These are phyloP conservation scores for Chrysodeixis includens DNA, from an alignment of 2,888 invertebrate genomes.

Conservation along the genomic window DNA sequence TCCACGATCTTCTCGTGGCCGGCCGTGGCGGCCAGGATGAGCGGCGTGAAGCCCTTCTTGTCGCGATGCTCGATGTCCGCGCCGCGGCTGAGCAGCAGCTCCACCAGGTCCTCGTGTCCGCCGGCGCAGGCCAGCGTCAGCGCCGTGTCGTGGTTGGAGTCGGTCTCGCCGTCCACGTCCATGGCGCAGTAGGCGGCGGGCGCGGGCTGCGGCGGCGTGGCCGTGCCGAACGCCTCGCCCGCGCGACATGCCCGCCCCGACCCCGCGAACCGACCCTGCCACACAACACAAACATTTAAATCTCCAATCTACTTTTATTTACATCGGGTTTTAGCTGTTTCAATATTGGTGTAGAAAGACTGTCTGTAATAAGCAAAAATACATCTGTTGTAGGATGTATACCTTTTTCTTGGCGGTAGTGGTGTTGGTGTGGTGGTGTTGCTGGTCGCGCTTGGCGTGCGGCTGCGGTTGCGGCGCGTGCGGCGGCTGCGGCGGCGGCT, in stretches of 20 bases:
- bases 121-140: slow-evolving; percentile 99
- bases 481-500: slow-evolving; percentile 34
- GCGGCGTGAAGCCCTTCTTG: slow-evolving; percentile 99
- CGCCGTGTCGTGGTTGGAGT: slow-evolving; percentile 99
- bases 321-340: neutral
- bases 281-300: slow-evolving; percentile 8
- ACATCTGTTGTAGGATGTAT: slow-evolving; percentile 18
- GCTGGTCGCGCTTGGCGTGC: slow-evolving; percentile 80
- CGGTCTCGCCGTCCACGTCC: slow-evolving; percentile 99
- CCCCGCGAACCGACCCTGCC: slow-evolving; percentile 74
- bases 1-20: slow-evolving; percentile 95
- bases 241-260: slow-evolving; percentile 63
- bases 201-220: slow-evolving; percentile 81
- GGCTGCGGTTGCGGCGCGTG: slow-evolving; percentile 64
- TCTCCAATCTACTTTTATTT: too few species aligned
- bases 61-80: slow-evolving; percentile 99
- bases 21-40: slow-evolving; percentile 98
- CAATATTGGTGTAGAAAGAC: too few species aligned
- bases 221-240: slow-evolving; percentile 67
- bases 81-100: slow-evolving; percentile 96
- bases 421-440: slow-evolving; percentile 73
- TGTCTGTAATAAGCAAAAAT: too few species aligned
- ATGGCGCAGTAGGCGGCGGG: slow-evolving; percentile 92
- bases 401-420: slow-evolving; percentile 82
- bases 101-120: slow-evolving; percentile 98